Evolutionary conservation across 2,797 vertebrate genomes (phyloP).

Genomic region (Prunella strophiata): DNA sequence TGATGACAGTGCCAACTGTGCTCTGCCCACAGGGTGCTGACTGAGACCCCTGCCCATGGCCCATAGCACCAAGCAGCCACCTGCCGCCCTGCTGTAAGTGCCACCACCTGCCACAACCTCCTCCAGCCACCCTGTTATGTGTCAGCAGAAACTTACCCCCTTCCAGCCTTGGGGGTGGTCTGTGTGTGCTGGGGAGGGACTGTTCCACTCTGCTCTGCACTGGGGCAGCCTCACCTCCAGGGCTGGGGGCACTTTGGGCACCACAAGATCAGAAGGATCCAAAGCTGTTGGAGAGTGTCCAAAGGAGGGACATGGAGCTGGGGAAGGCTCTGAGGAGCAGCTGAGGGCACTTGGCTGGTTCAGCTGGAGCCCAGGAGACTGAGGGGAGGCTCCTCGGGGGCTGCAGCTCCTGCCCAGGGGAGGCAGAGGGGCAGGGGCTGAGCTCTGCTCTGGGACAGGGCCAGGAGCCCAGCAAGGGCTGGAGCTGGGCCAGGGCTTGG

Average conservation of each 20-base stretch:
- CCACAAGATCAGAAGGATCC: not conserved
- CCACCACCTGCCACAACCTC: not conserved
- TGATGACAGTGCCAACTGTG: not conserved
- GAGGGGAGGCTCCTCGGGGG: no score
- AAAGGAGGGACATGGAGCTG: not conserved
- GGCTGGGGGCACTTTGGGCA: not conserved
- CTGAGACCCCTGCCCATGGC: not conserved
- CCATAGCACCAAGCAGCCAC: slow-evolving; percentile 27
- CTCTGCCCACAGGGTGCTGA: not conserved
- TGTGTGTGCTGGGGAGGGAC: not conserved
- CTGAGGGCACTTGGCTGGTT: not conserved
- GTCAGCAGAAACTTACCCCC: not conserved
- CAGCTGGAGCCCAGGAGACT: not conserved
- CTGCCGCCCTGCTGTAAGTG: not conserved
- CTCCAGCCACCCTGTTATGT: not conserved
- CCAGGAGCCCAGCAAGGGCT: not conserved
- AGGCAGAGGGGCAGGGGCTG: not conserved
- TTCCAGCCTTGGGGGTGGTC: not conserved
- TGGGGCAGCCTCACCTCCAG: not conserved
- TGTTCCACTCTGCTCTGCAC: not conserved
- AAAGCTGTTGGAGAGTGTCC: not conserved
- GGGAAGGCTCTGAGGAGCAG: not conserved
- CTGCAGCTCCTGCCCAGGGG: not conserved
- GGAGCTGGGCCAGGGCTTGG: not conserved
- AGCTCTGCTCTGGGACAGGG: not conserved